Evolutionary conservation across 2,888 invertebrate species (phyloP).

Genomic region (Eulithis testata): DNA sequence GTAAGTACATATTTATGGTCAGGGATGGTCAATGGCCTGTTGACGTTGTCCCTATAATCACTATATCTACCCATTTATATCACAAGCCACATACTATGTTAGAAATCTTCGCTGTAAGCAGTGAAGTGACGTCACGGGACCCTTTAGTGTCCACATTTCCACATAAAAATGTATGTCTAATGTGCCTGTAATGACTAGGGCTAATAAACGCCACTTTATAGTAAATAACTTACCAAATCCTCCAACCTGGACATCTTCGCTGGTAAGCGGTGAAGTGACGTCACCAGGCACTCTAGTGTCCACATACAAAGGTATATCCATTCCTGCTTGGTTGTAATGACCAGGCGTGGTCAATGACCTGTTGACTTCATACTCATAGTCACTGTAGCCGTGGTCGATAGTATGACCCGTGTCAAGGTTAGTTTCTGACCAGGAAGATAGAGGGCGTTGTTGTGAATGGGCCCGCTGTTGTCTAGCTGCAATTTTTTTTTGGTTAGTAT

Average conservation of each 20-base stretch:
- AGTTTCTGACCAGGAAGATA: conserved; percentile 94
- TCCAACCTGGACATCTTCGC: conserved; percentile 72
- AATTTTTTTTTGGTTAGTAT: not conserved
- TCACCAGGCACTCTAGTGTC: conserved; percentile 84
- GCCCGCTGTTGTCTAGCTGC: conserved; percentile 20
- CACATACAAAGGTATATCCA: conserved; percentile 87
- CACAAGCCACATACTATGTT: no score
- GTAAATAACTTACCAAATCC: conserved; percentile 65
- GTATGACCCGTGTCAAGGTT: conserved; percentile 93
- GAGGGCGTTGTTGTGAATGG: conserved; percentile 74
- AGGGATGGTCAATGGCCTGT: no score
- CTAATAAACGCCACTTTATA: no score
- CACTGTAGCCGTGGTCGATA: conserved; percentile 87
- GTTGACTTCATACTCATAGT: conserved; percentile 65
- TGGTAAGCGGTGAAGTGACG: conserved; percentile 69
- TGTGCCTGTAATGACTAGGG: no score
- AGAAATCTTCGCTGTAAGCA: no score
- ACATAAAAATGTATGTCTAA: no score
- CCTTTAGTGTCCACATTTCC: no score
- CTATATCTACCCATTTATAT: no score
- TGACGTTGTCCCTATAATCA: no score
- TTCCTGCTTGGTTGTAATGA: conserved; percentile 64
- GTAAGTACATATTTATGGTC: no score
- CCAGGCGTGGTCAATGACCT: conserved; percentile 60
- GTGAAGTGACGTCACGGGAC: no score